phyloP scores from a whole-genome alignment of 2,113 vertebrate species.

The Myrmecophaga tridactyla region DNA sequence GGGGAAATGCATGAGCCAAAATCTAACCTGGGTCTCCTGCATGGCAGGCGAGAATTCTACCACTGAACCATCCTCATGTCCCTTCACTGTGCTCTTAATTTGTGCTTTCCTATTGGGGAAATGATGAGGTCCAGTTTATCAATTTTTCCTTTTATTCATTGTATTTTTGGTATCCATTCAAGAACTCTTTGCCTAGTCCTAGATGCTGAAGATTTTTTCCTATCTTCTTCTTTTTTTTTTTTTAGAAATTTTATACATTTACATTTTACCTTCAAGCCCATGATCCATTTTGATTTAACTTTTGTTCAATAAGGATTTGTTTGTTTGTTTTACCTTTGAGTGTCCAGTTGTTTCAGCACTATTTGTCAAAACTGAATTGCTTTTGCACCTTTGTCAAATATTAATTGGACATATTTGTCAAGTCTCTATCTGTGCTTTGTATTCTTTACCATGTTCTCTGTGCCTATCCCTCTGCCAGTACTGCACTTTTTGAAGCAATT shows the following conservation, averaged over 20 bases:
- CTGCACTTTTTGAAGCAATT: background rate
- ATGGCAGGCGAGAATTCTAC: too few species aligned
- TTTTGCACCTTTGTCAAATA: background rate
- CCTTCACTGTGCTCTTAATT: too few species aligned
- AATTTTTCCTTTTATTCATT: background rate
- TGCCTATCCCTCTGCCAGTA: background rate
- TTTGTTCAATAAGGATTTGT: background rate
- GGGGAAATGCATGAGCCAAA: too few species aligned
- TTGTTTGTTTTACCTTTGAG: too few species aligned
- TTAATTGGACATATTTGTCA: background rate
- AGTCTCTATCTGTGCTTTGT: background rate
- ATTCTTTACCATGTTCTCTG: background rate
- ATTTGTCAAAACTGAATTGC: background rate
- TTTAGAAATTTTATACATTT: background rate
- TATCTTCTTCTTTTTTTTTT: background rate
- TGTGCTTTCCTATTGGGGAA: too few species aligned
- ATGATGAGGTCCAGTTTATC: background rate
- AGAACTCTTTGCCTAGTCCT: background rate
- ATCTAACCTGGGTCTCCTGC: too few species aligned
- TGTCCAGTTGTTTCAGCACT: background rate
- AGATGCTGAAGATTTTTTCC: background rate
- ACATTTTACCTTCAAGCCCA: background rate
- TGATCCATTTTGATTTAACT: background rate
- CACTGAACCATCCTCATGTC: too few species aligned
- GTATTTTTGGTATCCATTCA: background rate